Base-by-base conservation (phyloP, 2,888 invertebrate genomes). In the Lasiommata megera region DNA sequence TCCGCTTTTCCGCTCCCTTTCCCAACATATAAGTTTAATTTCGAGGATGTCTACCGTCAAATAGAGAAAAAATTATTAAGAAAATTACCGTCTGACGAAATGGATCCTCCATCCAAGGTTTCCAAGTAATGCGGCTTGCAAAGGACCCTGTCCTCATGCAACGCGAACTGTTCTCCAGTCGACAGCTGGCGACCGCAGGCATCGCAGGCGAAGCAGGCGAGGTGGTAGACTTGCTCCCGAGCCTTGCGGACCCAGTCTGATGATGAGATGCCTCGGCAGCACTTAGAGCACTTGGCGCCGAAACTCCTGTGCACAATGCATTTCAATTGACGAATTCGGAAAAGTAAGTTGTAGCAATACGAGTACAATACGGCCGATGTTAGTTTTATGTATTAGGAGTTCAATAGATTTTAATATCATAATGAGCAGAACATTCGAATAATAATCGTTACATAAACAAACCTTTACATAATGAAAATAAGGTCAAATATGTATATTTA, bases 121-220 rank as follows among this genome's bases (percentile, higher is more conserved):
- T 98, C 99, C 68, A 98, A 92, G 90, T 98, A 99, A 84, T 99
- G 99, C 40, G 97, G 96, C 89, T 99, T 99, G 92, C 99, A 99
- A 65, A 99, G 94, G 58, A 99, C 96, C 66, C 97, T 92, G 81
- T 97, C 96, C 72, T 99, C 98, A 82, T 98, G 96, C 28, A 99
- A 93, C 9, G 99, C 98, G 86, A 99, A 99, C 92, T 99, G 98
- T 84, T 99, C 98, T 5, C 98, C 98, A 0, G 97, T 98, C 67
- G 96, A 96, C 60, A 98, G 92, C 86, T 98, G 98, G 31, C 97
- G 93, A 71, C 97, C 97, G 84, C 98, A 98, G 60, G 97, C 96
- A 84, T 99, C 98, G 87, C 99, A 99, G 16, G 99, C 98, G 90
- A 99, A 99, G 90, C 99, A 99, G 47, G 99, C 99, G 81, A 99